Evolutionary conservation across 2,113 vertebrate genomes (phyloP), one percentile per base, ranked within the genome.

Genomic region (Nestor notabilis): DNA sequence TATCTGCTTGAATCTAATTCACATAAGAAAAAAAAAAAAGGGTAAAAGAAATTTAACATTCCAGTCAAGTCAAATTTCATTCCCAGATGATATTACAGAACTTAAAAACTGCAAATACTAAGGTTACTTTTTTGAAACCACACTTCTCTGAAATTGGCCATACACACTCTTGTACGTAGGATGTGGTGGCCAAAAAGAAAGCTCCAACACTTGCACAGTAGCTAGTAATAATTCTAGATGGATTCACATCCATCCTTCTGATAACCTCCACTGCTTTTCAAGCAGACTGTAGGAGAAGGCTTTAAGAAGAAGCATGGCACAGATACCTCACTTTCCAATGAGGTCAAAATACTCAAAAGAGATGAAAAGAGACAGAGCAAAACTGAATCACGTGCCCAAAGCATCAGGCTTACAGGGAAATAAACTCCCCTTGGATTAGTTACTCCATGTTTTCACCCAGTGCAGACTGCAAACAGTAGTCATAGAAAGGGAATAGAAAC

Each of bases 1-100:
- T 87, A 88, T 97, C 95, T 91, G 95, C 80, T 69, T 96, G 96
- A 96, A 81, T 52, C 98, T 98, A 94, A 96, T 90, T 90, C 75
- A 83, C 7, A 84, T 5, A 13, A 90, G 43, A 97, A 86, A 95
- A n/a, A 35, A 58, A 13, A 21, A 4, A 93, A 86, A 60, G 46
- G 39, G 27, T 25, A 61, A 63, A 69, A 25, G 29, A 29, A 68
- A 58, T 52, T 63, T 50, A 72, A 56, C n/a, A 64, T 41, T 83
- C 29, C 14, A 20, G 21, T 33, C 52, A 78, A 56, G 77, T 87
- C 27, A 78, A 56, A 64, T 83, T 87, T 58, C 3, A 78, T 69
- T 87, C 78, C 35, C 60, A 87, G 37, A 74, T 85, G 86, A 87
- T 88, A 60, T 49, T 85, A 64, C 17, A 65, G 46, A 78, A 87